Evolutionary conservation across 2,113 vertebrate genomes (phyloP).

Genomic region (Otocyon megalotis): DNA sequence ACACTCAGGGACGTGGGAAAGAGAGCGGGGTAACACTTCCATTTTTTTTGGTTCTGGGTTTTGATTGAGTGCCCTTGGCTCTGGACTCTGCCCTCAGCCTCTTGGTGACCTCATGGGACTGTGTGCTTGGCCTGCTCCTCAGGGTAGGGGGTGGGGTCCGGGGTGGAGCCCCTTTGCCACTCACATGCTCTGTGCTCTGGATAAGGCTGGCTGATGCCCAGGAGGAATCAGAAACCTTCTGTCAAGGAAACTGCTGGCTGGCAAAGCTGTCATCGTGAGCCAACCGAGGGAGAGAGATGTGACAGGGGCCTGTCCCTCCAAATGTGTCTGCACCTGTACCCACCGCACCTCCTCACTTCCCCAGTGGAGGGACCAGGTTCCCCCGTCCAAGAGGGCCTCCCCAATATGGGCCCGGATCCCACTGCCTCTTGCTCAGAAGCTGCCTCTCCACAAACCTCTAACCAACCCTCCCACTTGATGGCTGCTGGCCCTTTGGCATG

Average conservation of each 20-base stretch:
- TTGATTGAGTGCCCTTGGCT: neutral
- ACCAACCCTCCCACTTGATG: neutral
- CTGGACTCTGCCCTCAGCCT: conserved; percentile 12
- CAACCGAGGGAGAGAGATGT: neutral
- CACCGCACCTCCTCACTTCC: neutral
- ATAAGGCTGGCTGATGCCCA: neutral
- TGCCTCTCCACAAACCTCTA: neutral
- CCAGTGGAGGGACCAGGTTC: neutral
- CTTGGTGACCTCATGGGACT: neutral
- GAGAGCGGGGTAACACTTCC: conserved; percentile 14
- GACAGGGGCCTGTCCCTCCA: neutral
- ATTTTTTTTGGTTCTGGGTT: conserved; percentile 46
- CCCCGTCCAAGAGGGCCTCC: neutral
- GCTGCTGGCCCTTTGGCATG: neutral
- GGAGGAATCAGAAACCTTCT: neutral
- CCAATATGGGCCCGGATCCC: neutral
- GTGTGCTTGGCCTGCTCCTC: neutral
- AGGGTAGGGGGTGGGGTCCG: neutral
- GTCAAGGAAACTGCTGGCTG: neutral
- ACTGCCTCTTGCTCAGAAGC: neutral
- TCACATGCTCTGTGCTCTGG: neutral
- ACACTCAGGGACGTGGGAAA: neutral
- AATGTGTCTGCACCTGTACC: fast-evolving
- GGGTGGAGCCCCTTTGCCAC: neutral
- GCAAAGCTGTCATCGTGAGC: neutral